Evolutionary conservation across 2,113 vertebrate genomes (phyloP).

Genomic region (Anolis carolinensis): DNA sequence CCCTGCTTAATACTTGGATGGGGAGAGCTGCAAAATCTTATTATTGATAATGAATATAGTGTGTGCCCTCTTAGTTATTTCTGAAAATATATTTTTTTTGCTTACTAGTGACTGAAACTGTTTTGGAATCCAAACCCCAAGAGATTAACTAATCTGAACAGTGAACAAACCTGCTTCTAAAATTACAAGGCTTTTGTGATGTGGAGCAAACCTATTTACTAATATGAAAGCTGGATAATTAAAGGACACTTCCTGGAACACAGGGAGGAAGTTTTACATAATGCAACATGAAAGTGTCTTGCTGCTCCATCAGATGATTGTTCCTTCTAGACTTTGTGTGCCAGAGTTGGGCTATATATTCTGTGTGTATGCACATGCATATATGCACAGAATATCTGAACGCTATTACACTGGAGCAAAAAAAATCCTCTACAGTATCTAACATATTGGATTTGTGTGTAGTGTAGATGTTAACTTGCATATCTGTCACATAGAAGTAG

Average conservation of each 20-base stretch:
- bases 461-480: neutral
- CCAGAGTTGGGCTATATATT: neutral
- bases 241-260: conserved; percentile 38
- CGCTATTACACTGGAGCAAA: neutral
- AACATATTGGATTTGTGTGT: neutral
- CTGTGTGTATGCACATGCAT: neutral
- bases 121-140: conserved; percentile 8
- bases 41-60: neutral
- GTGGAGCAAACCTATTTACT: conserved; percentile 41
- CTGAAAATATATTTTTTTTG: neutral
- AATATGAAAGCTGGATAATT: conserved; percentile 43
- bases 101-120: conserved; percentile 13
- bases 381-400: neutral
- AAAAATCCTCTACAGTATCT: neutral
- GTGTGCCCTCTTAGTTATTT: neutral
- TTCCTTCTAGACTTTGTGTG: conserved; percentile 16
- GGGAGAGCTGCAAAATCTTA: neutral
- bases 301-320: conserved; percentile 24
- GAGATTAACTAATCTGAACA: conserved; percentile 34
- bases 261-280: conserved; percentile 35
- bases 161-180: conserved; percentile 27
- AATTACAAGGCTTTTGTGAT: conserved; percentile 34
- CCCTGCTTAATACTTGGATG: neutral
- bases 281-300: conserved; percentile 22
- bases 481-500: neutral